Evolutionary conservation across 2,888 invertebrate species (phyloP), one percentile per base, ranked within the genome.

Genomic region (Andricus quercusramuli): DNA sequence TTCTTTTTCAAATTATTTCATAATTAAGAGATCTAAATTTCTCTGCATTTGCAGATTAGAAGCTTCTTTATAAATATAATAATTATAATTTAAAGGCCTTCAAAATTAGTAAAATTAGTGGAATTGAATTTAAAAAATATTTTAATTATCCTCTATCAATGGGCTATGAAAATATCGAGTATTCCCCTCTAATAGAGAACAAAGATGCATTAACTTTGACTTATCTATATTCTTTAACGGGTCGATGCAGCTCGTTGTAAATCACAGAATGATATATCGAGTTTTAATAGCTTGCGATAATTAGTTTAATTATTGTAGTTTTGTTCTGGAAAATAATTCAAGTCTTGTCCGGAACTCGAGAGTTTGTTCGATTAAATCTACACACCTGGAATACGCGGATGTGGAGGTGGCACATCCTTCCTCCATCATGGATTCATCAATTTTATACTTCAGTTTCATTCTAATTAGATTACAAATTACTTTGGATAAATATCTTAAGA

Each of bases 191-290:
- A 11, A 59, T 22, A 13, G 5, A 11, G 11, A 22, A 59, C 59
- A 22, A 13, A 59, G n/a, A 22, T 22, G 22, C 3, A 59, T 59
- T 59, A 59, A 22, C 47, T 17, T 1, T 5, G 17, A 47, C 22
- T 59, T 59, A 59, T 59, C 59, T 59, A 22, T 59, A 59, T 59
- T 22, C 59, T 59, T 22, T 13, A 22, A 11, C 22, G 13, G 59
- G 22, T 59, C 59, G 59, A 22, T 59, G 22, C 22, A 11, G 22
- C 22, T 59, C 59, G 9, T 59, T 59, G 56, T 59, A 59, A 22
- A 22, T 59, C 59, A 59, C 59, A 59, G n/a, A 59, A 22, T 59
- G 59, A 59, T 59, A 59, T 59, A 59, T 59, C 59, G 59, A 59
- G 59, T 59, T 59, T 59, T 59, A 59, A 59, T 59, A 22, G 22